Base-by-base conservation (phyloP, 2,113 vertebrate genomes). In the Lipophrys pholis region DNA sequence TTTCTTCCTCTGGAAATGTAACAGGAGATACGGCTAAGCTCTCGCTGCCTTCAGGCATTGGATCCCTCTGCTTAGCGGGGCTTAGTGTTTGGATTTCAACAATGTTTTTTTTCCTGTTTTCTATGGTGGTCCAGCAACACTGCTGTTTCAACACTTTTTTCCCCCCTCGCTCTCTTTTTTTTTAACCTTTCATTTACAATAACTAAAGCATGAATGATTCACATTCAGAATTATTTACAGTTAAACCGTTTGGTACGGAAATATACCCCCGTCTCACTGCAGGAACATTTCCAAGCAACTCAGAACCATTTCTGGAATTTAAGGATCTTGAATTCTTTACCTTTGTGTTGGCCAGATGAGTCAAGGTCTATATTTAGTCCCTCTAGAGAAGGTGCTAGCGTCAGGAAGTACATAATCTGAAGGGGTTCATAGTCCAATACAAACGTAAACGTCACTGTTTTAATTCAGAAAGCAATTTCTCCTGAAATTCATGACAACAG, bases 1-100 rank as follows among this genome's bases (percentile, higher is more conserved):
- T 42, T 64, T 43, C 39, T 62, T 46, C 57, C 59, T 59, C 48
- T 66, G 6, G 11, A 76, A 60, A 64, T 79, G 60, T 64, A 83
- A 84, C 60, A 51, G 57, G 83, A 87, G 69, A 81, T 43, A n/a
- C 3, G 8, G 60, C 62, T 68, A 7, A 72, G 62, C 11, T n/a
- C 12, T 78, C 50, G 0, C 7, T 61, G 70, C 79, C 86, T 65
- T 5, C 0, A 66, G 85, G 65, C 65, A 6, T 6, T 57, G 55
- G 56, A 71, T 50, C 55, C 1, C 45, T 64, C n/a, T 30, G 39
- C 76, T 80, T 48, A 72, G 73, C 69, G 12, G 46, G 14, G 51
- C 71, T 54, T 48, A 14, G 53, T 39, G 15, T 60, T 52, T 57
- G 62, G 52, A 65, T 59, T 62, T 76, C 49, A 50, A 36, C 60